Base-by-base conservation (phyloP, 2,888 invertebrate species). In the Rhopalosiphum nymphaeae region DNA sequence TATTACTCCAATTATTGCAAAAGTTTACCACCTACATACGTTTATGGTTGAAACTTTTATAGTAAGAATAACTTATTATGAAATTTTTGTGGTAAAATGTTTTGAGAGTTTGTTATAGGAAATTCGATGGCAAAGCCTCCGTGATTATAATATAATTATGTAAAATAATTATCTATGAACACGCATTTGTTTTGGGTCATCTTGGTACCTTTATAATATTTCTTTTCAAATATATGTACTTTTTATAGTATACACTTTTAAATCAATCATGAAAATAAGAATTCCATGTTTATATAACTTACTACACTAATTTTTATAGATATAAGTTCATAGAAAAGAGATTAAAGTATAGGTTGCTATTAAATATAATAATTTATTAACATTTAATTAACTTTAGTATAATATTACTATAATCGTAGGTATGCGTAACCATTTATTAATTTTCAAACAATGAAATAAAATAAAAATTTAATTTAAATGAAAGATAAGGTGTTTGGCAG, bases 401-500 rank as follows among this genome's bases (percentile, higher is more conserved):
- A 10, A 85, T 88, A 88, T 53, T 89, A 42, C 5, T 11, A 89
- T 29, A 46, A 44, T 29, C 29, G 5, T 86, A 86, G 26, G 16
- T 85, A 85, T 21, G 7, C 36, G 26, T 29, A 89, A 57, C 56
- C 42, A 42, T 89, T 89, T 42, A 36, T 42, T 26, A 25, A 57
- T 56, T 89, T 89, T 29, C 56, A 56, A 89, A 42, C 25, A 10
- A 7, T 25, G 25, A 88, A 89, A 61, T 57, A 90, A 49, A 21
- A 90, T 67, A 91, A 49, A 10, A 78, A 78, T 91, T n/a, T 49
- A 91, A 53, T 91, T 89, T 89, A 61, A 89, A 89, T 56, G 56
- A 36, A 61, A 87, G 92, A 92, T 87, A 92, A 92, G 46, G 86
- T 87, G 44, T 87, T 92, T 87, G 86, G 87, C 92, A 87, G 92